These are phyloP conservation scores for Agapetus fuscipes DNA, from an alignment of 2,888 invertebrate genomes.

Conservation along the genomic window DNA sequence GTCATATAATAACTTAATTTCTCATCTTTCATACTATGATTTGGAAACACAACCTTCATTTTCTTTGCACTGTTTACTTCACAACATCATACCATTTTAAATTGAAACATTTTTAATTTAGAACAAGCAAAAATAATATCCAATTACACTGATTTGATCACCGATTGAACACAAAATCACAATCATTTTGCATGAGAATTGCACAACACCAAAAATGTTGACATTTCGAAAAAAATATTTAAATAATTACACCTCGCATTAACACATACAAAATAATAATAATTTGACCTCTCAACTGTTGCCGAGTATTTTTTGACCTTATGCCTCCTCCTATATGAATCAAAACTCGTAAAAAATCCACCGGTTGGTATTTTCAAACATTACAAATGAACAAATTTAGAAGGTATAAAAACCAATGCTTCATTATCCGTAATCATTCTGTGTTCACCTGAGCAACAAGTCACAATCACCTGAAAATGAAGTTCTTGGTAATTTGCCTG, in stretches of 20 bases:
- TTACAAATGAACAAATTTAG: background rate
- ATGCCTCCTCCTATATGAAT: background rate
- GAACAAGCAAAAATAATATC: no score
- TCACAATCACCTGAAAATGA: constrained; percentile 5
- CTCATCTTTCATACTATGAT: no score
- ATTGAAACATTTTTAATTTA: no score
- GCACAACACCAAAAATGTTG: background rate
- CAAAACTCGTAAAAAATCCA: background rate
- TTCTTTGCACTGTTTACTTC: no score
- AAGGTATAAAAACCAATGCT: background rate
- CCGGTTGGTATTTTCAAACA: background rate
- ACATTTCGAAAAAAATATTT: background rate
- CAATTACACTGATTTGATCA: no score
- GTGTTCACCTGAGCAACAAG: constrained; percentile 3
- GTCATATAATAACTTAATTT: no score
- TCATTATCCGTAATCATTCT: background rate
- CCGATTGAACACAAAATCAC: no score
- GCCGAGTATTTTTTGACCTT: background rate
- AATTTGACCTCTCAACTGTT: background rate
- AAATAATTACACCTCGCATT: background rate
- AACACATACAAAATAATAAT: no score
- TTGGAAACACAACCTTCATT: no score
- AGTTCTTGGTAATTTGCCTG: constrained; percentile 13
- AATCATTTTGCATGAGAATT: no score
- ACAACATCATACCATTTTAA: no score